A percentile compares a stretch with the other conserved stretches of the same genome.
These are phyloP conservation scores for Elmis aenea DNA, from an alignment of 2,888 invertebrate genomes.

Conservation along the genomic window DNA sequence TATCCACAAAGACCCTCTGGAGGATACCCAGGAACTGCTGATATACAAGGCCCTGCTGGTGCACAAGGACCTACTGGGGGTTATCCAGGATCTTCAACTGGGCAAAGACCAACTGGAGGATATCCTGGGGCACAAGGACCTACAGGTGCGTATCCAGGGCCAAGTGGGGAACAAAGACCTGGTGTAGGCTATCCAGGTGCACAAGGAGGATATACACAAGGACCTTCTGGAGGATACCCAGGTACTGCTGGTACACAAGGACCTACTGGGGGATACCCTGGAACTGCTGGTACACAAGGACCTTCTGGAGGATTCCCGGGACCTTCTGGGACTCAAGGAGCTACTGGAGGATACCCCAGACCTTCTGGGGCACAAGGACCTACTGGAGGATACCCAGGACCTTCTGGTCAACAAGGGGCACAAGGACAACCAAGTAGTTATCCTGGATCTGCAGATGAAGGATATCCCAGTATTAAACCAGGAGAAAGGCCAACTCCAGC, in stretches of 20 bases:
- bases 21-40: background rate
- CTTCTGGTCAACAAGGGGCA: too few relatives aligned
- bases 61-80: conserved; percentile 17
- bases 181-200: conserved; percentile 26
- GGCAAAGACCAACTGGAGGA: background rate
- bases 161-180: conserved; percentile 20
- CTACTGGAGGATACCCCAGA: background rate
- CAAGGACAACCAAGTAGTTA: too few relatives aligned
- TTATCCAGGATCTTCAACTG: background rate
- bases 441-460: background rate
- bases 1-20: conserved; percentile 19
- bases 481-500: background rate
- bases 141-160: conserved; percentile 8
- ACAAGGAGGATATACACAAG: conserved; percentile 3
- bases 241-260: conserved; percentile 12
- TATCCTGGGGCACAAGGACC: conserved; percentile 18
- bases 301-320: conserved; percentile 28
- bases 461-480: background rate
- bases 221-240: background rate
- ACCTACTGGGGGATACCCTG: conserved; percentile 15
- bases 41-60: background rate
- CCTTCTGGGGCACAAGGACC: background rate
- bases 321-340: conserved; percentile 2
- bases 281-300: conserved; percentile 18
- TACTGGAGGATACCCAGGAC: background rate